Conservation (phyloP, 2,113 vertebrate genomes). For the Pimephales promelas region DNA sequence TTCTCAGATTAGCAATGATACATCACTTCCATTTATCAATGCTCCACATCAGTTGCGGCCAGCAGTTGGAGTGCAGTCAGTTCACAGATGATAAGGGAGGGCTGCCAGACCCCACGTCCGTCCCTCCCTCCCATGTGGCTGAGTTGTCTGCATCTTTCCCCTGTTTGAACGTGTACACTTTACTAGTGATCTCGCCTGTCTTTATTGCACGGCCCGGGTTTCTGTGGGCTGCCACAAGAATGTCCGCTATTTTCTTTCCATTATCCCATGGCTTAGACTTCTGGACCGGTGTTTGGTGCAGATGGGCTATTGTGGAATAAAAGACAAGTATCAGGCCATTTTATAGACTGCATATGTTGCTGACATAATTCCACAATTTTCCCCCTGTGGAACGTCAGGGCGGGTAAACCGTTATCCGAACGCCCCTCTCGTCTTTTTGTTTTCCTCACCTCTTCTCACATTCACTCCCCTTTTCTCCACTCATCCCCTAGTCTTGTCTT, state of each 20-base stretch:
- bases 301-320: constrained; percentile 34
- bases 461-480: constrained; percentile 24
- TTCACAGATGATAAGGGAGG: constrained; percentile 23
- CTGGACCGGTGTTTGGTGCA: constrained; percentile 51
- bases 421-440: neutral
- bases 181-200: constrained; percentile 56
- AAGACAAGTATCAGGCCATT: constrained; percentile 40
- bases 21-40: neutral
- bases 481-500: neutral
- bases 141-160: constrained; percentile 28
- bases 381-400: constrained; percentile 56
- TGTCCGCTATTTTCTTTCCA: constrained; percentile 65
- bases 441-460: neutral
- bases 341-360: constrained; percentile 61
- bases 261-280: constrained; percentile 67
- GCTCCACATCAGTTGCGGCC: neutral
- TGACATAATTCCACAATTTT: constrained; percentile 57
- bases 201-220: constrained; percentile 63
- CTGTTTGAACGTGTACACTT: constrained; percentile 43
- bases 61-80: constrained; percentile 9
- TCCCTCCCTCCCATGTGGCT: constrained; percentile 11
- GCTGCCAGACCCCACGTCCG: constrained; percentile 40
- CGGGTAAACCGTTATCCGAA: constrained; percentile 44
- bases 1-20: neutral
- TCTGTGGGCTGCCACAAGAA: constrained; percentile 72